A percentile compares a stretch with the other conserved stretches of the same genome.
These are phyloP conservation scores for Eledona agricola DNA, from an alignment of 2,888 invertebrate species.

Conservation along the genomic window DNA sequence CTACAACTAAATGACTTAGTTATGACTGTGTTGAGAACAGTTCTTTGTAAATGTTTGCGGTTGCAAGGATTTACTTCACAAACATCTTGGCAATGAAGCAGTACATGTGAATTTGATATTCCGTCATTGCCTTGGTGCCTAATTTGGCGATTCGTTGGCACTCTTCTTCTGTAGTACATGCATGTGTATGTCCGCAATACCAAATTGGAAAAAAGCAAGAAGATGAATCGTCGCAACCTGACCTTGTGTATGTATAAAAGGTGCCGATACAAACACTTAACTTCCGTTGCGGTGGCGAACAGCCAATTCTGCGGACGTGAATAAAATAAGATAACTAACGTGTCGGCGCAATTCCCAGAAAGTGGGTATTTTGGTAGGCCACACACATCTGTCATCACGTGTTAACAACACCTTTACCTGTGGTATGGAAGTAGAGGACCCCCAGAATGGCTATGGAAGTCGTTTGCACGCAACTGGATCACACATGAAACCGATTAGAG, in stretches of 20 bases:
- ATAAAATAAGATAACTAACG: slow-evolving; percentile 42
- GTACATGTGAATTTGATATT: too few species aligned
- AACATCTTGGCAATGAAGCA: too few species aligned
- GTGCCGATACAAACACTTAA: slow-evolving; percentile 37
- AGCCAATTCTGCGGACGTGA: slow-evolving; percentile 43
- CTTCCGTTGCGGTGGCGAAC: slow-evolving; percentile 45
- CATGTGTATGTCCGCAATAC: too few species aligned
- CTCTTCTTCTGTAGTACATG: too few species aligned
- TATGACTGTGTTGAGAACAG: too few species aligned
- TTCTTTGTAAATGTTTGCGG: too few species aligned
- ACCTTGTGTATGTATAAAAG: slow-evolving; percentile 34
- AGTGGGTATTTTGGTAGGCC: slow-evolving; percentile 40
- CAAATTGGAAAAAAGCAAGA: too few species aligned
- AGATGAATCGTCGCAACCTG: slow-evolving; percentile 11
- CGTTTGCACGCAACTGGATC: slow-evolving; percentile 34
- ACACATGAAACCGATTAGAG: slow-evolving; percentile 36
- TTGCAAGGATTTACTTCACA: too few species aligned
- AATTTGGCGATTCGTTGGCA: too few species aligned
- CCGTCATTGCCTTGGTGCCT: too few species aligned
- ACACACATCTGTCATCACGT: slow-evolving; percentile 39
- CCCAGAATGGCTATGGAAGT: slow-evolving; percentile 17
- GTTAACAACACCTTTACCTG: slow-evolving; percentile 28
- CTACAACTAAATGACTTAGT: too few species aligned
- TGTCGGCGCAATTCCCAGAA: slow-evolving; percentile 40
- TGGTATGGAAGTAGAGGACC: slow-evolving; percentile 9